phyloP scores from a whole-genome alignment of 1,140 invertebrate species.

The Bombus polaris region DNA sequence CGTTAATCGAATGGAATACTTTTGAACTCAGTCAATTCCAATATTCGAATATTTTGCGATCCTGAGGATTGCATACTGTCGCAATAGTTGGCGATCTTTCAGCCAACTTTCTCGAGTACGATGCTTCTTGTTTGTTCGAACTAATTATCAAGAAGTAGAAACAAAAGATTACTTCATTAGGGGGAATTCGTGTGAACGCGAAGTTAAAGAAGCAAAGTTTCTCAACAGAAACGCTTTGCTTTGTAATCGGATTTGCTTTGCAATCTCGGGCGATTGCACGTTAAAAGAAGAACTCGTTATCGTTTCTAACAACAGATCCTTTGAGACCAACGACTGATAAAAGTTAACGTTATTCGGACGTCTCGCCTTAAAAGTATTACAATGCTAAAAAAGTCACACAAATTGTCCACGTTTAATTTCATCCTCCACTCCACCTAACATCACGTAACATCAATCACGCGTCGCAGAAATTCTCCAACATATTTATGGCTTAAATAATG shows the following conservation, averaged over 20 bases:
- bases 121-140: not conserved
- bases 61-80: not conserved
- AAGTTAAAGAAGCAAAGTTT: not conserved
- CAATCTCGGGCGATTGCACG: not conserved
- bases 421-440: too few relatives aligned
- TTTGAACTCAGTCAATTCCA: too few relatives aligned
- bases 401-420: too few relatives aligned
- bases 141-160: not conserved
- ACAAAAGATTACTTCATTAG: not conserved
- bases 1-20: not conserved
- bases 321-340: too few relatives aligned
- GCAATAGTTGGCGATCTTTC: not conserved
- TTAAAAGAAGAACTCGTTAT: not conserved
- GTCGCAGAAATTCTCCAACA: not conserved
- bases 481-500: constrained; percentile 37
- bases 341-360: too few relatives aligned
- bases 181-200: not conserved
- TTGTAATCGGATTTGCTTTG: not conserved
- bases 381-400: too few relatives aligned
- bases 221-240: constrained; percentile 31
- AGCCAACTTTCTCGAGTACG: not conserved
- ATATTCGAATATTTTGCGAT: too few relatives aligned
- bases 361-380: too few relatives aligned
- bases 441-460: too few relatives aligned
- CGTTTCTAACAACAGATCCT: not conserved